Conservation (phyloP, 2,888 invertebrate species). For the Anorthoa munda region DNA sequence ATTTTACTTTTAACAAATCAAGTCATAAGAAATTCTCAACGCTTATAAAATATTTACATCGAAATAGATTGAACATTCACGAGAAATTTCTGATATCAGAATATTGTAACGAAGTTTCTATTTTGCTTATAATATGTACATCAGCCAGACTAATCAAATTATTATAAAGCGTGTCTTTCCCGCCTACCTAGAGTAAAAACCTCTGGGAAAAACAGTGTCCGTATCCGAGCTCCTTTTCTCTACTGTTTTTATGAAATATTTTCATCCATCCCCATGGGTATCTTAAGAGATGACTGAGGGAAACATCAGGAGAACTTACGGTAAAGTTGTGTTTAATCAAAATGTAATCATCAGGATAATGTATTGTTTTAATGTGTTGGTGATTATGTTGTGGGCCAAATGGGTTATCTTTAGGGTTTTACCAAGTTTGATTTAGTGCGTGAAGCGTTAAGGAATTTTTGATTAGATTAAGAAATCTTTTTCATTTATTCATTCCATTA, state of each 20-base stretch:
- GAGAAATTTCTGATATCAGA: slow-evolving; percentile 27
- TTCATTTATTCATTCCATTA: no score
- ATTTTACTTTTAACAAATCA: slow-evolving; percentile 29
- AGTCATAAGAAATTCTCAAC: slow-evolving; percentile 20
- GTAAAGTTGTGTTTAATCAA: slow-evolving; percentile 30
- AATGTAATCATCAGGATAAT: slow-evolving; percentile 35
- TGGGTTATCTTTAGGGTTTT: neutral
- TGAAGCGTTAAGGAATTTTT: neutral
- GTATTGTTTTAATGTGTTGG: slow-evolving; percentile 8
- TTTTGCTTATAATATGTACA: slow-evolving; percentile 19
- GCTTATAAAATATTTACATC: slow-evolving; percentile 41
- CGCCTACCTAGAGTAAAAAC: slow-evolving; percentile 19
- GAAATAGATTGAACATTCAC: slow-evolving; percentile 32
- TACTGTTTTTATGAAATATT: slow-evolving; percentile 43
- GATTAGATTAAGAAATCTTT: no score
- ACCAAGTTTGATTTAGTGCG: neutral
- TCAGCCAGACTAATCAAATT: slow-evolving; percentile 49
- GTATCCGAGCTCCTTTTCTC: slow-evolving; percentile 20
- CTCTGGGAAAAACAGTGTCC: slow-evolving; percentile 29
- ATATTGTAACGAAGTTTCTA: slow-evolving; percentile 33
- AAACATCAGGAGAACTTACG: slow-evolving; percentile 3
- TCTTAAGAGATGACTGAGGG: slow-evolving; percentile 36
- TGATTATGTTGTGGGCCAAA: slow-evolving; percentile 13
- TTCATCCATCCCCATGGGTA: slow-evolving; percentile 30
- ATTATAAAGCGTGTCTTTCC: slow-evolving; percentile 42